phyloP scores from a whole-genome alignment of 2,113 vertebrate genomes.

The Polypterus bichir region DNA sequence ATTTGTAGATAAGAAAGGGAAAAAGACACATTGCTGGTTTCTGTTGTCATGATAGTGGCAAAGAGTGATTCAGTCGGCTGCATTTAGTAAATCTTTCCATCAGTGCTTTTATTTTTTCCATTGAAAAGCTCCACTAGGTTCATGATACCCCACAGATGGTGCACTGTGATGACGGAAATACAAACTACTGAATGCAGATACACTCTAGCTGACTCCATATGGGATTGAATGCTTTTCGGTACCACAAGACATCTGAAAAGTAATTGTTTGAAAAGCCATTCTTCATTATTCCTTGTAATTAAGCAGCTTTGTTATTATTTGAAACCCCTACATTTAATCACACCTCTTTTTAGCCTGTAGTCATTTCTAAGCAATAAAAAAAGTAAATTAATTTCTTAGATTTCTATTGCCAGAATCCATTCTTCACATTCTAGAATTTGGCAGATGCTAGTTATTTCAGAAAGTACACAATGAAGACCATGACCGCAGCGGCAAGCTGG shows the following conservation, averaged over 20 bases:
- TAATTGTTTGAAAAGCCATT: slow-evolving; percentile 1
- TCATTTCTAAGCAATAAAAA: slow-evolving; percentile 1
- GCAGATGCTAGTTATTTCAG: not conserved
- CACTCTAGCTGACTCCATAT: not conserved
- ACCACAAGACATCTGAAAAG: not conserved
- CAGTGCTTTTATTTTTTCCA: slow-evolving; percentile 40
- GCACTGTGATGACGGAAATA: slow-evolving; percentile 23
- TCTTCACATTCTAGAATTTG: not conserved
- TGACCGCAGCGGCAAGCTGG: not conserved
- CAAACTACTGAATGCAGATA: slow-evolving; percentile 18
- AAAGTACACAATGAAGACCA: not conserved
- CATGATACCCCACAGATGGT: slow-evolving; percentile 27
- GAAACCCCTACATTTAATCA: slow-evolving; percentile 4
- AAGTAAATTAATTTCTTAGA: slow-evolving; percentile 1
- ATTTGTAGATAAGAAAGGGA: too few relatives aligned
- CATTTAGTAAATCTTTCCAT: slow-evolving; percentile 30
- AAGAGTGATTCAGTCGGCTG: slow-evolving; percentile 27
- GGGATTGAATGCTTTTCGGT: not conserved
- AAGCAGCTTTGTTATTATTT: slow-evolving; percentile 7
- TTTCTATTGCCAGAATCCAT: not conserved
- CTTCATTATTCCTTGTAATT: slow-evolving; percentile 1
- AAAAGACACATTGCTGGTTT: not conserved
- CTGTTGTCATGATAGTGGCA: slow-evolving; percentile 32
- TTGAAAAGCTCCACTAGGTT: slow-evolving; percentile 38
- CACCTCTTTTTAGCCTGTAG: not conserved